Percentiles rank a stretch among this genome's conserved stretches.
These are phyloP conservation scores for Glomeris maerens DNA, from an alignment of 1,140 invertebrate species.

Conservation along the genomic window DNA sequence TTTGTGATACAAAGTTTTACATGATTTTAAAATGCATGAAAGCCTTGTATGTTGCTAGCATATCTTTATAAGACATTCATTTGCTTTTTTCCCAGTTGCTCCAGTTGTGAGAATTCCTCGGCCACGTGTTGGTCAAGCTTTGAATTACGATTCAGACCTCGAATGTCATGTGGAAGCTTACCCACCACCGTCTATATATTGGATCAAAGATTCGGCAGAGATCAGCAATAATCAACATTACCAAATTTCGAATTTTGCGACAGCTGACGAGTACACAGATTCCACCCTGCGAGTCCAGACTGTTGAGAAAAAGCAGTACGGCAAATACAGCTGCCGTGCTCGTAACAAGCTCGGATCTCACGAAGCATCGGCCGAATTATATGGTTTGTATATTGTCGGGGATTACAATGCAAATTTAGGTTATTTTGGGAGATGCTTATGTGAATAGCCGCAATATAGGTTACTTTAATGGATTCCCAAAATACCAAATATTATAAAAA, in stretches of 20 bases:
- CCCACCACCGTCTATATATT: constrained; percentile 70
- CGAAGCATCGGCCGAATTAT: constrained; percentile 61
- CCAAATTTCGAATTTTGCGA: constrained; percentile 72
- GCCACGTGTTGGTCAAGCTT: constrained; percentile 57
- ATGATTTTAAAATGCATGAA: too few relatives aligned
- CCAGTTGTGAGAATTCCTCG: constrained; percentile 64
- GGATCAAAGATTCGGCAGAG: constrained; percentile 65
- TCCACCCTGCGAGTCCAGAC: constrained; percentile 75
- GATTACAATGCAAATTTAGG: not conserved
- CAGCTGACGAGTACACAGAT: constrained; percentile 75
- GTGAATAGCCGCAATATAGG: too few relatives aligned
- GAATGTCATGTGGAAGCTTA: constrained; percentile 78
- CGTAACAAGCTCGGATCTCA: constrained; percentile 70
- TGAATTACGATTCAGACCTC: constrained; percentile 83
- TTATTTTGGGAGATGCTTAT: not conserved
- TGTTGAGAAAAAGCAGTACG: constrained; percentile 79
- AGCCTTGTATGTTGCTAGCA: too few relatives aligned
- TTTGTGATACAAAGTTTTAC: too few relatives aligned
- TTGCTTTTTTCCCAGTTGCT: constrained; percentile 40
- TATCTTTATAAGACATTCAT: too few relatives aligned
- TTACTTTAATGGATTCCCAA: too few relatives aligned
- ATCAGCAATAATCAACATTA: constrained; percentile 80
- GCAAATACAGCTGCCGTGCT: constrained; percentile 69
- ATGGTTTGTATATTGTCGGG: constrained; percentile 45
- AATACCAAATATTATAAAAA: too few relatives aligned